phyloP scores from a whole-genome alignment of 1,140 invertebrate genomes.

The Plodia interpunctella region DNA sequence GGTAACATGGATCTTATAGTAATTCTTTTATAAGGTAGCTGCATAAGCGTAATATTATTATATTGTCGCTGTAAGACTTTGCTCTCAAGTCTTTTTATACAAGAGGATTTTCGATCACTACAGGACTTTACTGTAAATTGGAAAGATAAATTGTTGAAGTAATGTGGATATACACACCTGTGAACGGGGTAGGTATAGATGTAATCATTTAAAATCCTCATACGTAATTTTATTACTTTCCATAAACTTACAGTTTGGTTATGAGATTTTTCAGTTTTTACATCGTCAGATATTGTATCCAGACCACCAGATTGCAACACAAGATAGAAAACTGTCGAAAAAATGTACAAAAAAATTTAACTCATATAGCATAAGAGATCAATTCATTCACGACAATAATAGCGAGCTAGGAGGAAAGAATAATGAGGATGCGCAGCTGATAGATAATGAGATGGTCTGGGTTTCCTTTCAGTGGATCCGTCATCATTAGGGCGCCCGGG shows the following conservation, averaged over 20 bases:
- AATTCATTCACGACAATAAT: slow-evolving; percentile 29
- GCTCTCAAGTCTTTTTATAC: neutral
- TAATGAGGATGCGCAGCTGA: slow-evolving; percentile 50
- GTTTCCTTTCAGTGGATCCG: slow-evolving; percentile 62
- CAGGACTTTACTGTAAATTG: neutral
- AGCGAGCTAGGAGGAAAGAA: slow-evolving; percentile 30
- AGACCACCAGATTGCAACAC: no score
- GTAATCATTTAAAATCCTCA: no score
- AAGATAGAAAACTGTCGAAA: neutral
- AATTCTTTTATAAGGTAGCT: no score
- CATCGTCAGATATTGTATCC: no score
- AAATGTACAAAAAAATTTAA: neutral
- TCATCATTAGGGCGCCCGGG: slow-evolving; percentile 61
- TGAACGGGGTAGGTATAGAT: neutral
- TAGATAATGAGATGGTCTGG: slow-evolving; percentile 62
- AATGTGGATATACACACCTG: neutral
- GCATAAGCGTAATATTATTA: no score
- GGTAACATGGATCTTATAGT: no score
- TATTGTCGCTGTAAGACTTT: no score
- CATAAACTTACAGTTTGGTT: no score
- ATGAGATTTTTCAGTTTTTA: no score
- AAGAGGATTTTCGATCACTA: neutral
- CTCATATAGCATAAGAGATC: neutral
- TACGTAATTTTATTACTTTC: no score
- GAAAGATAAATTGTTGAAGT: neutral